Evolutionary conservation across 2,797 vertebrate species (phyloP), one percentile per base, ranked within the genome.

Genomic region (Nyctalus aviator): DNA sequence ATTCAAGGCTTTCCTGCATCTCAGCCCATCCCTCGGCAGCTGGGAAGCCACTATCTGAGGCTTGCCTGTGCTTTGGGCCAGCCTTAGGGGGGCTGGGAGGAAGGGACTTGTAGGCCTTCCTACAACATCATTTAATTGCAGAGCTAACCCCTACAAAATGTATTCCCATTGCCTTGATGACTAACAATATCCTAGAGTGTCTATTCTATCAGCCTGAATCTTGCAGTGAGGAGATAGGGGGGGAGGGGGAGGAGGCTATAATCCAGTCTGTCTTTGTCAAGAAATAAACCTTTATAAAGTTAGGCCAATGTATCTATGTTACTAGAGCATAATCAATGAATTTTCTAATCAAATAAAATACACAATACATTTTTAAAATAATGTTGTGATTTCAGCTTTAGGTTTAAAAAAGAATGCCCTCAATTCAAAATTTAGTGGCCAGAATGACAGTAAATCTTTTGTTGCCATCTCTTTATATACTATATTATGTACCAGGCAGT

Each of bases 381-480:
- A 81, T 84, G 77, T 23, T 83, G 25, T 72, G 18, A 46, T 8
- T 82, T 11, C 35, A 27, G 8, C 12, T 71, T 94, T 62, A 53
- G 4, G 30, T 50, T 84, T 71, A 11, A 62, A 53, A 18, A 48
- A 30, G 12, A 82, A 25, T 92, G 11, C 2, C 21, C 75, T 89
- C 8, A 32, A 35, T 55, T 76, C 4, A 41, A 91, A 95, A 90
- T 20, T 41, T 88, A 84, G 20, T 75, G 5, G 66, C 25, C 23
- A 25, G 12, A 85, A 88, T 82, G 27, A 0, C 41, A 95, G 35
- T 79, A 82, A 90, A 94, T 41, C 27, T 78, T 83, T 27, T 66
- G n/a, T 85, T 57, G 0, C 55, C 62, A 27, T 13, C 50, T 88
- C 30, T 91, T 90, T 86, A 37, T 86, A 66, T 9, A 48, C 25